These are phyloP conservation scores for Macaria notata DNA, from an alignment of 2,888 invertebrate species.

Conservation along the genomic window DNA sequence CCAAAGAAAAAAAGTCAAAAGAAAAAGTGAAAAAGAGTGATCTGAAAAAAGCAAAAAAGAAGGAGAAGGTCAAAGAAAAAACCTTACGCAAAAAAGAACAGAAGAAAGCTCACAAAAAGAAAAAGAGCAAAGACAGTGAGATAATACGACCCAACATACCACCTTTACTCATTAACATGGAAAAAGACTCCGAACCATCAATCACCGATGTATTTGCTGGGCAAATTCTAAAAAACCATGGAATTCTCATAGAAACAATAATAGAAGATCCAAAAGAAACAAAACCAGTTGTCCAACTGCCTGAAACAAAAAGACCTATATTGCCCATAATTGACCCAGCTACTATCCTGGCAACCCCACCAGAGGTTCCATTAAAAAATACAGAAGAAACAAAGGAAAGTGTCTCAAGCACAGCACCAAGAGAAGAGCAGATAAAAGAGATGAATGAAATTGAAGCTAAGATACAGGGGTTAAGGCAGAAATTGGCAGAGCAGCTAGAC, in stretches of 20 bases:
- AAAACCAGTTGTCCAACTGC: conserved; percentile 43
- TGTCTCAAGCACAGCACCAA: conserved; percentile 26
- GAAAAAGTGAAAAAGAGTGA: conserved; percentile 65
- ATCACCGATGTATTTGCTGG: conserved; percentile 85
- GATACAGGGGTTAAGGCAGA: conserved; percentile 77
- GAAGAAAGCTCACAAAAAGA: conserved; percentile 73
- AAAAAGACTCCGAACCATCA: conserved; percentile 77
- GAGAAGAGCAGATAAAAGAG: conserved; percentile 66
- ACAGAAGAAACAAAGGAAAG: conserved; percentile 23
- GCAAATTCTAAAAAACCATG: conserved; percentile 81
- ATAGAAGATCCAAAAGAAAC: conserved; percentile 53
- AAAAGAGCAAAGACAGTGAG: conserved; percentile 67
- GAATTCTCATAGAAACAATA: conserved; percentile 55
- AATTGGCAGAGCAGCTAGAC: conserved; percentile 72
- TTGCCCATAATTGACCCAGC: conserved; percentile 73
- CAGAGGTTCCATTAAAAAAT: conserved; percentile 37
- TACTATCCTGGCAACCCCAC: conserved; percentile 50
- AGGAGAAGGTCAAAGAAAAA: conserved; percentile 61
- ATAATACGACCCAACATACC: conserved; percentile 74
- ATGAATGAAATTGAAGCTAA: conserved; percentile 83
- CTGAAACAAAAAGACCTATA: conserved; percentile 59
- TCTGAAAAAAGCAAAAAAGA: conserved; percentile 68
- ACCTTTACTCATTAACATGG: conserved; percentile 73
- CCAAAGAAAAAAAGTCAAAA: conserved; percentile 74
- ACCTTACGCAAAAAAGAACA: conserved; percentile 60